These are phyloP conservation scores for Acanthosoma haemorrhoidale DNA, from an alignment of 2,888 invertebrate genomes.

Conservation along the genomic window DNA sequence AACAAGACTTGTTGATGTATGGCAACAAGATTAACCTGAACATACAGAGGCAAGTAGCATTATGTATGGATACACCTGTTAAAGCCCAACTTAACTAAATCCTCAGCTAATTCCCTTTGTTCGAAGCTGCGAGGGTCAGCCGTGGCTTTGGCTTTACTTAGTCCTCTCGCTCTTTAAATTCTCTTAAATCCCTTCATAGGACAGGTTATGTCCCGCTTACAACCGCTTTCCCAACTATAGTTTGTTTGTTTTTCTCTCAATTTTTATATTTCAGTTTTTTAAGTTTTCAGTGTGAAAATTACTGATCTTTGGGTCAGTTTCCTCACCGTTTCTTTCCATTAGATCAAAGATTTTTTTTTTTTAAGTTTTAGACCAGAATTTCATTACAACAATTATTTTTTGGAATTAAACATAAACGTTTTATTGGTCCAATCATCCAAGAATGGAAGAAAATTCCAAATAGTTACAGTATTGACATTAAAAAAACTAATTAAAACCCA, in stretches of 20 bases:
- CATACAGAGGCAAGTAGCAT: neutral
- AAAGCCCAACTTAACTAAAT: slow-evolving; percentile 3
- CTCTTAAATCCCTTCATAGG: neutral
- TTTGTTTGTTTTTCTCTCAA: neutral
- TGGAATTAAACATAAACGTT: too few species aligned
- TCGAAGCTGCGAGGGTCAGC: neutral
- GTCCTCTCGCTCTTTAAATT: neutral
- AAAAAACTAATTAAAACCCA: too few species aligned
- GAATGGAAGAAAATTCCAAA: too few species aligned
- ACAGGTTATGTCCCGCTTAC: neutral
- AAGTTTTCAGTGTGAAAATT: too few species aligned
- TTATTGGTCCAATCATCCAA: too few species aligned
- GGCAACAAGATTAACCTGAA: neutral
- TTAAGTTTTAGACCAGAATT: too few species aligned
- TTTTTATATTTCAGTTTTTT: neutral
- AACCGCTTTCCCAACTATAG: neutral
- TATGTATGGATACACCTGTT: slow-evolving; percentile 5
- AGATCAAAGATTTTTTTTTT: too few species aligned
- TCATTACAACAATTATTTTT: too few species aligned
- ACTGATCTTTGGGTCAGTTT: too few species aligned
- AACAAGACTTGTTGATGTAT: neutral
- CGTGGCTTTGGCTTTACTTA: neutral
- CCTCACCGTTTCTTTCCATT: too few species aligned
- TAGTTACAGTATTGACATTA: too few species aligned
- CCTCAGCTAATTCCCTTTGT: slow-evolving; percentile 1